Conservation (phyloP, 2,113 vertebrate genomes). For the Atrichornis clamosus region DNA sequence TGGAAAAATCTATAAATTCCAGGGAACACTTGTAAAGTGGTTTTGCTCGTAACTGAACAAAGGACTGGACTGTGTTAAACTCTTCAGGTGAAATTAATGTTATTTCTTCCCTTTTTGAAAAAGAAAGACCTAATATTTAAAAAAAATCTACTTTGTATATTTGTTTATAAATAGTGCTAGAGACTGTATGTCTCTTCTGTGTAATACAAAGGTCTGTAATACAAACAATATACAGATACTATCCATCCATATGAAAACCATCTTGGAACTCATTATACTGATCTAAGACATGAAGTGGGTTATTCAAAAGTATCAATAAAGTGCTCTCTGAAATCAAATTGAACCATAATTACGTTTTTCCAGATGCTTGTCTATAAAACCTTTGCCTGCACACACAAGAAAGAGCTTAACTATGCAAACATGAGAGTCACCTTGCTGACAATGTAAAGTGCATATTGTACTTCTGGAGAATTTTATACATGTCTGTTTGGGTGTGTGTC, state of each 20-base stretch:
- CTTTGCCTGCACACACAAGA: neutral
- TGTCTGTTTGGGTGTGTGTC: neutral
- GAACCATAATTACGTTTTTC: neutral
- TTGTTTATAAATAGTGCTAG: conserved; percentile 11
- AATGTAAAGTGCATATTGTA: neutral
- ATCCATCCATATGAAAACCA: neutral
- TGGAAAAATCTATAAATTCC: conserved; percentile 65
- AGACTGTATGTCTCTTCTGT: neutral
- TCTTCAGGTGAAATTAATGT: neutral
- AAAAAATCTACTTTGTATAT: neutral
- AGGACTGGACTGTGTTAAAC: neutral
- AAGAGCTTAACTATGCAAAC: neutral
- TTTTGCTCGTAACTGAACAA: conserved; percentile 38
- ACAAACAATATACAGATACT: neutral
- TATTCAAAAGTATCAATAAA: neutral
- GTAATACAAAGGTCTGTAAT: neutral
- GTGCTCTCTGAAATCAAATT: neutral
- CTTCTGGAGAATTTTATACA: neutral
- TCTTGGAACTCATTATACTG: neutral
- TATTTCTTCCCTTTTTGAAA: neutral
- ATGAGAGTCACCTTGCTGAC: neutral
- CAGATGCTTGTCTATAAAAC: neutral
- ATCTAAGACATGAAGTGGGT: neutral
- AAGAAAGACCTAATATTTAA: neutral
- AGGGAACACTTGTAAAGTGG: conserved; percentile 37